Conservation (phyloP, 2,113 vertebrate genomes). For the Lophura nycthemera region DNA sequence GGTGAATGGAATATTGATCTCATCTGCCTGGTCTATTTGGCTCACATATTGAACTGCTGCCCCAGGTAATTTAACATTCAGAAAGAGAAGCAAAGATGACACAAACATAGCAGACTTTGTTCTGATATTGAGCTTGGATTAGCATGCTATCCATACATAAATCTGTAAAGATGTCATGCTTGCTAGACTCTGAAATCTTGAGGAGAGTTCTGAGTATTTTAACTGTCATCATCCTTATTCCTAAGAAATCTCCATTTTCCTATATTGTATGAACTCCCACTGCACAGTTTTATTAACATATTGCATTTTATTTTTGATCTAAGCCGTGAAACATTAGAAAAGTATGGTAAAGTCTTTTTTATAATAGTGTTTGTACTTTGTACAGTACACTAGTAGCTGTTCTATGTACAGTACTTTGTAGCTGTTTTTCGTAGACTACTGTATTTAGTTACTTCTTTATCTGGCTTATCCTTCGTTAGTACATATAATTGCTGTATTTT, state of each 20-base stretch:
- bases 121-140: slow-evolving; percentile 5
- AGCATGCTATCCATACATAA: neutral
- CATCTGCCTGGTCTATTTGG: neutral
- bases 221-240: neutral
- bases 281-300: neutral
- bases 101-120: neutral
- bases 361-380: neutral
- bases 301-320: neutral
- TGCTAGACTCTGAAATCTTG: neutral
- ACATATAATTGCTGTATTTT: neutral
- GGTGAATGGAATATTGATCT: neutral
- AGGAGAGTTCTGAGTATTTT: neutral
- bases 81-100: neutral
- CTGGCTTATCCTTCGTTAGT: neutral
- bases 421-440: neutral
- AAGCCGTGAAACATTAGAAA: neutral
- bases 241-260: neutral
- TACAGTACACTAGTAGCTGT: no score
- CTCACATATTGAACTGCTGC: neutral
- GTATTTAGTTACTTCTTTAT: neutral
- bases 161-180: neutral
- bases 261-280: neutral
- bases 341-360: neutral
- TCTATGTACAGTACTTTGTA: neutral
- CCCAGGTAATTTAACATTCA: slow-evolving; percentile 8